Evolutionary conservation across 2,888 invertebrate genomes (phyloP).

Genomic region (Eupithecia tripunctaria): DNA sequence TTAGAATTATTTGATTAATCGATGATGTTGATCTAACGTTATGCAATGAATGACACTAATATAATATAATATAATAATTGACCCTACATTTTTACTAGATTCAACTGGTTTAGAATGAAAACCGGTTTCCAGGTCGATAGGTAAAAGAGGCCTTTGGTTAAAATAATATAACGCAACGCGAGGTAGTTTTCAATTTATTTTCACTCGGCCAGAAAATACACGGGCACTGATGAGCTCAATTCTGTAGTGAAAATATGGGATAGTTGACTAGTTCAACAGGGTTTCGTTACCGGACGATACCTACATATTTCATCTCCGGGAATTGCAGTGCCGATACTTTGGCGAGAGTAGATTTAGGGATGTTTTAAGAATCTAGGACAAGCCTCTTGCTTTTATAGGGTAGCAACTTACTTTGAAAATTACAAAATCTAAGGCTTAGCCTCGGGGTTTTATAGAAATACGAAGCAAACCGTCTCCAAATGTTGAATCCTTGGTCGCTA

Average conservation of each 20-base stretch:
- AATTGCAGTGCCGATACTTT: neutral
- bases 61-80: too few species aligned
- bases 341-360: neutral
- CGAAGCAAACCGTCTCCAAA: neutral
- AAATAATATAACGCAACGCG: slow-evolving; percentile 51
- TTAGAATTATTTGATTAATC: too few species aligned
- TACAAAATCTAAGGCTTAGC: neutral
- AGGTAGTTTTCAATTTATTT: slow-evolving; percentile 55
- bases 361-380: neutral
- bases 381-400: neutral
- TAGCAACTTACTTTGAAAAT: neutral
- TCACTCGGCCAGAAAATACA: slow-evolving; percentile 43
- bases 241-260: slow-evolving; percentile 39
- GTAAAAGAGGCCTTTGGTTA: slow-evolving; percentile 42
- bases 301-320: neutral
- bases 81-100: neutral
- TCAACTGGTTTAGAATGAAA: neutral
- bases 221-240: slow-evolving; percentile 29
- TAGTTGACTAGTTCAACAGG: slow-evolving; percentile 27
- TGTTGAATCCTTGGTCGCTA: neutral
- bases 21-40: neutral
- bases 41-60: too few species aligned
- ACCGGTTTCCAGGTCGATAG: slow-evolving; percentile 1
- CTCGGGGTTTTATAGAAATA: neutral
- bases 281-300: neutral